Conservation (phyloP, 2,797 vertebrate genomes). For the Choloepus didactylus region DNA sequence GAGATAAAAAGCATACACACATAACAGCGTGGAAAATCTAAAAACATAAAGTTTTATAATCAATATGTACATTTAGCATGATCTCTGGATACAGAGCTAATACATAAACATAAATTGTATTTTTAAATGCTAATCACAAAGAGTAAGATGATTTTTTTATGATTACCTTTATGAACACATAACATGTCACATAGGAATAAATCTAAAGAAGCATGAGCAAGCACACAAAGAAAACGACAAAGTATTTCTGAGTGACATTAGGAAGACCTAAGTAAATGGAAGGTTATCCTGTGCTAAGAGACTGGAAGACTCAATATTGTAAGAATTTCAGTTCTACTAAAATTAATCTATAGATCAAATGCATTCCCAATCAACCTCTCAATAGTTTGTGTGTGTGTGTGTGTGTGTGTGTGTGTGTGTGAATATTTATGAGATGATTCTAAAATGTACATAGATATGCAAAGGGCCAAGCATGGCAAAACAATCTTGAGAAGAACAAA, state of each 20-base stretch:
- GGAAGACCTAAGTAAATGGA: slow-evolving; percentile 38
- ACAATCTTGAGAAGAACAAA: slow-evolving; percentile 17
- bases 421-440: not conserved
- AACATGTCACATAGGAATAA: slow-evolving; percentile 40
- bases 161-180: slow-evolving; percentile 46
- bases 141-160: not conserved
- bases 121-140: slow-evolving; percentile 40
- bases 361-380: not conserved
- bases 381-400: not conserved
- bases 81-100: not conserved
- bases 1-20: not conserved
- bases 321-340: slow-evolving; percentile 34
- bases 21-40: too few species aligned
- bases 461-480: slow-evolving; percentile 9
- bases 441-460: slow-evolving; percentile 15
- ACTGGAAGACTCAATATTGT: not conserved
- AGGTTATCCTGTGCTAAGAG: not conserved
- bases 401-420: too few species aligned
- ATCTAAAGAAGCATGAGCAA: slow-evolving; percentile 43
- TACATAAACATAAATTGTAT: slow-evolving; percentile 33
- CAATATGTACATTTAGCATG: not conserved
- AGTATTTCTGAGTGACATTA: slow-evolving; percentile 37
- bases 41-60: not conserved
- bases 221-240: slow-evolving; percentile 45
- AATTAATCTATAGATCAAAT: not conserved